Percentiles rank a stretch among this genome's conserved stretches.
phyloP scores from a whole-genome alignment of 2,113 vertebrate species.

The Ellobius talpinus region DNA sequence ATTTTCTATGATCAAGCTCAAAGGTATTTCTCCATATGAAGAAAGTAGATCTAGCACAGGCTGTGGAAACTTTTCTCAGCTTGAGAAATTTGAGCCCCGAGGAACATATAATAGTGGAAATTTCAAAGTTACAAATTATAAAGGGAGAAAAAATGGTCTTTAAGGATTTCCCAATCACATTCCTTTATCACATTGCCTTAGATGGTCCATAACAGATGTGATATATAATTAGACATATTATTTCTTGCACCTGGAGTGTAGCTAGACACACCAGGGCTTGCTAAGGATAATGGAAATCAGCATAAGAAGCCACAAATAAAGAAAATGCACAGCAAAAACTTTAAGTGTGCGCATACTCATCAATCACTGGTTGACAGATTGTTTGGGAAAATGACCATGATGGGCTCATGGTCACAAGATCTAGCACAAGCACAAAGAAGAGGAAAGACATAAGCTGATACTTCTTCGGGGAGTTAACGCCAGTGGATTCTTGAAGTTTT shows the following conservation, averaged over 20 bases:
- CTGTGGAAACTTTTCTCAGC: background rate
- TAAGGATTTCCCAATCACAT: background rate
- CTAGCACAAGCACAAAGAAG: rapidly evolving
- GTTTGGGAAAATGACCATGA: background rate
- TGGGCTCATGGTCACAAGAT: rapidly evolving
- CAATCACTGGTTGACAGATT: background rate
- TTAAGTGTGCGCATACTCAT: background rate
- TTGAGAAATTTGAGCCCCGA: background rate
- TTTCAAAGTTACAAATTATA: background rate
- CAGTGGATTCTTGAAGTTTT: background rate
- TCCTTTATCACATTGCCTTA: background rate
- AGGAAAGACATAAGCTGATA: background rate
- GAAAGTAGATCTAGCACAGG: background rate
- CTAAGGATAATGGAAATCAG: background rate
- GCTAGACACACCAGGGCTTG: background rate
- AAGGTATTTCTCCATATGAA: background rate
- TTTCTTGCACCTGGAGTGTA: background rate
- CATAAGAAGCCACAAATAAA: background rate
- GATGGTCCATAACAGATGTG: background rate
- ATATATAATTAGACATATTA: background rate
- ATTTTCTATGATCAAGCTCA: background rate
- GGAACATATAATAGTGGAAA: background rate
- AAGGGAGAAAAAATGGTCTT: background rate
- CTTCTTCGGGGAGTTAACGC: background rate
- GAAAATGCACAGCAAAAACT: background rate